Percentiles rank a stretch among this genome's conserved stretches.
Evolutionary conservation across 2,113 vertebrate species (phyloP).

Genomic region (Entomyzon cyanotis): DNA sequence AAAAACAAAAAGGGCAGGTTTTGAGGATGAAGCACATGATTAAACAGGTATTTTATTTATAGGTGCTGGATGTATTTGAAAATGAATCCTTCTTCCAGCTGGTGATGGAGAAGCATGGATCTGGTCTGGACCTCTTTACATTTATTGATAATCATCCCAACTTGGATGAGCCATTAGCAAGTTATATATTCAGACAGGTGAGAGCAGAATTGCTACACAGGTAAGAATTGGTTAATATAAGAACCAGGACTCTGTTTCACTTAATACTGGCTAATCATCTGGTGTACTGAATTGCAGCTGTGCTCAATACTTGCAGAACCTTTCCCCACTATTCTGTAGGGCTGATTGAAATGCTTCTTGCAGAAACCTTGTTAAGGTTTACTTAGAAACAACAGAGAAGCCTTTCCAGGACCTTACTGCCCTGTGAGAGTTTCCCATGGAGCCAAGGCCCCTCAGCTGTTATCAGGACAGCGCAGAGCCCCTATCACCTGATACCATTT

Average conservation of each 20-base stretch:
- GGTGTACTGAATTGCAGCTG: neutral
- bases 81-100: constrained; percentile 91
- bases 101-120: constrained; percentile 95
- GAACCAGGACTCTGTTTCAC: neutral
- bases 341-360: neutral
- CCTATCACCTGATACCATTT: neutral
- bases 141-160: constrained; percentile 90
- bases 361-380: neutral
- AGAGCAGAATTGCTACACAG: neutral
- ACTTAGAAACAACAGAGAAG: neutral
- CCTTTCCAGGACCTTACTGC: neutral
- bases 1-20: neutral
- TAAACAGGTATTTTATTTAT: neutral
- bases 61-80: constrained; percentile 92
- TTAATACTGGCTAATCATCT: neutral
- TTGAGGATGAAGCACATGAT: neutral
- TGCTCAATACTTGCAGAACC: neutral
- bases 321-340: neutral
- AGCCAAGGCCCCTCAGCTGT: neutral
- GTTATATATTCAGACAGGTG: constrained; percentile 94
- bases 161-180: constrained; percentile 89
- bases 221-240: neutral
- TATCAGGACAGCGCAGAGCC: neutral
- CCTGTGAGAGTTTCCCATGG: neutral
- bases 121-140: constrained; percentile 90